phyloP scores from a whole-genome alignment of 2,888 invertebrate species.

The Synergus itoensis region DNA sequence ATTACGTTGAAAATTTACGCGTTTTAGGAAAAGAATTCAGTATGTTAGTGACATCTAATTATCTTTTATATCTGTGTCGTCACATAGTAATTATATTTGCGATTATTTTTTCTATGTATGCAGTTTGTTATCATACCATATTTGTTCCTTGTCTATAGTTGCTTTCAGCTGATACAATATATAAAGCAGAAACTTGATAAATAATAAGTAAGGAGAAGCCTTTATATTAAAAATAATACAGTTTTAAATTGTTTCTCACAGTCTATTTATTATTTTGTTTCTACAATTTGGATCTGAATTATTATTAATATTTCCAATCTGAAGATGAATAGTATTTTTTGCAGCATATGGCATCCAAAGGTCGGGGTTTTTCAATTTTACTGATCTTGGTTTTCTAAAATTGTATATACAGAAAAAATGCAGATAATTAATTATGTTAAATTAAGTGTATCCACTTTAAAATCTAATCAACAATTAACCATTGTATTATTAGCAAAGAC shows the following conservation, averaged over 20 bases:
- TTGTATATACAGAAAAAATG: background rate
- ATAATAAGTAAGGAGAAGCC: too few relatives aligned
- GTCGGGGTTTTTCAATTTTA: background rate
- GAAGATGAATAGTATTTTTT: background rate
- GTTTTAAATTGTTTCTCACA: too few relatives aligned
- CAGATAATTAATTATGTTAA: too few relatives aligned
- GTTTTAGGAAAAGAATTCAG: background rate
- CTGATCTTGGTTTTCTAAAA: background rate
- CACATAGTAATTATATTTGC: background rate
- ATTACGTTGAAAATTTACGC: background rate
- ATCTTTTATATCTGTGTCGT: background rate
- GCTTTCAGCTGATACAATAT: background rate
- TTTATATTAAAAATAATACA: too few relatives aligned
- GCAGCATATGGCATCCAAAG: background rate
- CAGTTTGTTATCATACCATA: background rate
- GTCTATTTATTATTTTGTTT: too few relatives aligned
- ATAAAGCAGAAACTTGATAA: background rate
- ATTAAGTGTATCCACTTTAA: too few relatives aligned
- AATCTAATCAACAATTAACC: too few relatives aligned
- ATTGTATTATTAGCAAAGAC: background rate
- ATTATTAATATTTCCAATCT: background rate
- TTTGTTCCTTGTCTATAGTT: background rate
- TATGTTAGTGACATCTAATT: background rate
- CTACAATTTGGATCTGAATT: background rate
- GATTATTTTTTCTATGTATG: conserved; percentile 1